Evolutionary conservation across 2,797 vertebrate species (phyloP).

Genomic region (Orientallactaga sibirica): DNA sequence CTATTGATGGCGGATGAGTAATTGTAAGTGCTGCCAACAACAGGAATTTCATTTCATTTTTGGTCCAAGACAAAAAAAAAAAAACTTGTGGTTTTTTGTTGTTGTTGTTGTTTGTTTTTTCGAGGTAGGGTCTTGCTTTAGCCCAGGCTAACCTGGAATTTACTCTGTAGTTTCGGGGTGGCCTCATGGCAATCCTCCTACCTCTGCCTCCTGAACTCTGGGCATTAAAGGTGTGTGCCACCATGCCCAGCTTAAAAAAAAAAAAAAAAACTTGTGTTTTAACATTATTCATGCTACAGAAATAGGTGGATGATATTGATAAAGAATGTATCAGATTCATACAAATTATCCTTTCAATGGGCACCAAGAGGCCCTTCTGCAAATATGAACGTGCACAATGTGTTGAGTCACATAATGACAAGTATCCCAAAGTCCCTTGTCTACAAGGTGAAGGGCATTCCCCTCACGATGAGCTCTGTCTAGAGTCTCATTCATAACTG

Average conservation of each 20-base stretch:
- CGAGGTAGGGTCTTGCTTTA: too few species aligned
- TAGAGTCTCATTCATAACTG: not conserved
- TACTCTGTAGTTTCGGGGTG: too few species aligned
- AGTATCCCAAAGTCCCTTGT: not conserved
- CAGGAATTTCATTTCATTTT: constrained; percentile 25
- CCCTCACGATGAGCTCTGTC: not conserved
- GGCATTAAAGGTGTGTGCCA: too few species aligned
- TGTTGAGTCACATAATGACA: not conserved
- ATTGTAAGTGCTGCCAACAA: not conserved
- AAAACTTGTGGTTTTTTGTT: not conserved
- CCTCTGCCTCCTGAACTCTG: too few species aligned
- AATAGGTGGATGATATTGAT: not conserved
- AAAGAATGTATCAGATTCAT: not conserved
- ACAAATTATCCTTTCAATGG: not conserved
- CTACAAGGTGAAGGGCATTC: not conserved
- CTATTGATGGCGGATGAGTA: not conserved
- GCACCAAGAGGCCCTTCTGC: not conserved
- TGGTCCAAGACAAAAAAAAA: not conserved
- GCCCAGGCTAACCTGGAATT: too few species aligned
- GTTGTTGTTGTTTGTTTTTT: too few species aligned
- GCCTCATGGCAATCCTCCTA: too few species aligned
- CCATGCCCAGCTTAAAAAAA: not conserved
- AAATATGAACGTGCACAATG: not conserved
- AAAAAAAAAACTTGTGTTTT: not conserved
- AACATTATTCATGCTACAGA: not conserved